A percentile compares a stretch with the other conserved stretches of the same genome.
Conservation (phyloP, 2,888 invertebrate genomes). For the Eulithis testata region DNA sequence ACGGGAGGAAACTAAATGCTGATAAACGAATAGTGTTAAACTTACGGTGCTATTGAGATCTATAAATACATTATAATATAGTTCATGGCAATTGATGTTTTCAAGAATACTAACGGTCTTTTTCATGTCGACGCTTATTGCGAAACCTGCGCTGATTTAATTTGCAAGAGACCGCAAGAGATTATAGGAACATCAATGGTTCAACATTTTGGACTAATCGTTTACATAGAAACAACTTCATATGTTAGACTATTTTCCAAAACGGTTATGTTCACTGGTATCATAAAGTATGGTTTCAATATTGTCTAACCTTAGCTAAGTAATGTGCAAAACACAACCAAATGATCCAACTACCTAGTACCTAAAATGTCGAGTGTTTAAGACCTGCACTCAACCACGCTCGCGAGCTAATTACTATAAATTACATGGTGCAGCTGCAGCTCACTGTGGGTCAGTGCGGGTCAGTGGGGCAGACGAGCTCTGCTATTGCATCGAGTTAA, state of each 20-base stretch:
- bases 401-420: background rate
- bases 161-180: too few species aligned
- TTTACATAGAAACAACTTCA: background rate
- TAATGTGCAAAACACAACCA: background rate
- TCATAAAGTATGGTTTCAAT: background rate
- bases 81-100: slow-evolving; percentile 5
- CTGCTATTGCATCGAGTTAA: slow-evolving; percentile 89
- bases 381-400: background rate
- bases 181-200: background rate
- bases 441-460: too few species aligned
- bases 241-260: background rate
- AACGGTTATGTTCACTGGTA: slow-evolving; percentile 5
- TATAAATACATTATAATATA: slow-evolving; percentile 60
- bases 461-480: too few species aligned
- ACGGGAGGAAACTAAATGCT: slow-evolving; percentile 1
- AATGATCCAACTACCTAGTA: background rate
- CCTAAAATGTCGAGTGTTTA: background rate
- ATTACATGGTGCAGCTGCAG: background rate
- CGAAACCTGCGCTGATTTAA: too few species aligned
- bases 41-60: slow-evolving; percentile 78
- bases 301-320: background rate
- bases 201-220: background rate
- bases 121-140: too few species aligned
- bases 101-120: background rate
- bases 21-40: slow-evolving; percentile 55